A percentile compares a stretch with the other conserved stretches of the same genome.
phyloP scores from a whole-genome alignment of 2,797 vertebrate species.

The Gymnoscopelus microlampas region DNA sequence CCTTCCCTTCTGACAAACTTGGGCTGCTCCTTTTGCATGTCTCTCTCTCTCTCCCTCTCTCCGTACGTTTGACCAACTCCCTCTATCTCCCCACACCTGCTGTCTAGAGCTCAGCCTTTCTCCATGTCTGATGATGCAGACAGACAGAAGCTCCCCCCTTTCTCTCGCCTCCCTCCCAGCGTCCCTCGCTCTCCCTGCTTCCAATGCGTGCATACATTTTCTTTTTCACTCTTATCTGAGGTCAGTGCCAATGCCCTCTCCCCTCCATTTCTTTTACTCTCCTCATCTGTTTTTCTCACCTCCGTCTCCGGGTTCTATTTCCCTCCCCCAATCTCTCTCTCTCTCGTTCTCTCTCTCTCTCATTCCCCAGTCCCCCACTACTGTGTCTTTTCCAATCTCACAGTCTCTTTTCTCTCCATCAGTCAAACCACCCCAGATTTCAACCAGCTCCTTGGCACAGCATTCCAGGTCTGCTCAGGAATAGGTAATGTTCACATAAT shows the following conservation, averaged over 20 bases:
- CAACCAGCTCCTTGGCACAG: too few species aligned
- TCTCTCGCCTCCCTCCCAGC: conserved; percentile 36
- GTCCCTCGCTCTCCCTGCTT: conserved; percentile 17
- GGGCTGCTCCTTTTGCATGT: neutral
- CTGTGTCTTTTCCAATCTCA: too few species aligned
- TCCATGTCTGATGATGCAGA: conserved; percentile 68
- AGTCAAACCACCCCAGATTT: too few species aligned
- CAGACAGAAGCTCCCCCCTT: conserved; percentile 59
- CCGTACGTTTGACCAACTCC: conserved; percentile 56
- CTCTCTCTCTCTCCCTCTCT: conserved; percentile 26
- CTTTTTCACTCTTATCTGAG: conserved; percentile 32
- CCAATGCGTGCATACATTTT: conserved; percentile 26
- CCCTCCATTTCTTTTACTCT: neutral
- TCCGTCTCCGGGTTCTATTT: neutral
- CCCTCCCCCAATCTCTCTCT: neutral
- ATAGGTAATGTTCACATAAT: too few species aligned
- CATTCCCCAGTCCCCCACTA: neutral
- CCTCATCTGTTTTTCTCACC: neutral
- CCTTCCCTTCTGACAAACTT: too few species aligned
- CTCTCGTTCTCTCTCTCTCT: neutral
- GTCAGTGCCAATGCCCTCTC: conserved; percentile 20
- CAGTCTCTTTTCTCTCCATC: too few species aligned
- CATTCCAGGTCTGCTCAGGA: too few species aligned
- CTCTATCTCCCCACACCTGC: conserved; percentile 71
- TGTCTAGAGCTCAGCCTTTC: conserved; percentile 64